phyloP scores from a whole-genome alignment of 1,140 invertebrate genomes.

The Diprion similis region DNA sequence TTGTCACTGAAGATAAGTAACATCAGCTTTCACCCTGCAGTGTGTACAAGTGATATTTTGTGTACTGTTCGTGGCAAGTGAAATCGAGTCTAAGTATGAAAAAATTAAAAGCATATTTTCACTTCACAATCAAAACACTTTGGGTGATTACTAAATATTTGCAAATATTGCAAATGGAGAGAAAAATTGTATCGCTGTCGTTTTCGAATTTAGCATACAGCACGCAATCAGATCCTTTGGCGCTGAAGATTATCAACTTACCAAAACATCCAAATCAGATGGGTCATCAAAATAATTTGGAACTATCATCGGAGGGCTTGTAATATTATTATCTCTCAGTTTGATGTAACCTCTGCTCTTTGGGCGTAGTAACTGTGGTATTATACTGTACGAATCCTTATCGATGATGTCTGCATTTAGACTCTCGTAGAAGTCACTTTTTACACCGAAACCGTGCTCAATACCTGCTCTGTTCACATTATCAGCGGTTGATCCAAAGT shows the following conservation, averaged over 20 bases:
- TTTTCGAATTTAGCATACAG: too few relatives aligned
- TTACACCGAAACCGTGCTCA: slow-evolving; percentile 42
- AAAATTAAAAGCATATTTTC: too few relatives aligned
- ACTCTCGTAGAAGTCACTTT: slow-evolving; percentile 42
- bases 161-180: background rate
- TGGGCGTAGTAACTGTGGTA: slow-evolving; percentile 50
- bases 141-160: too few relatives aligned
- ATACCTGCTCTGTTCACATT: background rate
- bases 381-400: slow-evolving; percentile 43
- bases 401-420: slow-evolving; percentile 47
- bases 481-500: background rate
- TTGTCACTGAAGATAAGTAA: too few relatives aligned
- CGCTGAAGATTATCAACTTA: slow-evolving; percentile 60
- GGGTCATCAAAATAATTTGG: slow-evolving; percentile 65
- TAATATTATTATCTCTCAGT: slow-evolving; percentile 58
- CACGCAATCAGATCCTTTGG: slow-evolving; percentile 40
- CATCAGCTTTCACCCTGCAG: too few relatives aligned
- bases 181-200: background rate
- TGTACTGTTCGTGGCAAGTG: too few relatives aligned
- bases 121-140: too few relatives aligned
- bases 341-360: slow-evolving; percentile 54
- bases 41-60: too few relatives aligned
- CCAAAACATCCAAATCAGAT: slow-evolving; percentile 65
- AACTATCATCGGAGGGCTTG: slow-evolving; percentile 62
- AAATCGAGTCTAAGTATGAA: too few relatives aligned